Conservation (phyloP, 2,797 vertebrate genomes). For the Pipistrellus pygmaeus region DNA sequence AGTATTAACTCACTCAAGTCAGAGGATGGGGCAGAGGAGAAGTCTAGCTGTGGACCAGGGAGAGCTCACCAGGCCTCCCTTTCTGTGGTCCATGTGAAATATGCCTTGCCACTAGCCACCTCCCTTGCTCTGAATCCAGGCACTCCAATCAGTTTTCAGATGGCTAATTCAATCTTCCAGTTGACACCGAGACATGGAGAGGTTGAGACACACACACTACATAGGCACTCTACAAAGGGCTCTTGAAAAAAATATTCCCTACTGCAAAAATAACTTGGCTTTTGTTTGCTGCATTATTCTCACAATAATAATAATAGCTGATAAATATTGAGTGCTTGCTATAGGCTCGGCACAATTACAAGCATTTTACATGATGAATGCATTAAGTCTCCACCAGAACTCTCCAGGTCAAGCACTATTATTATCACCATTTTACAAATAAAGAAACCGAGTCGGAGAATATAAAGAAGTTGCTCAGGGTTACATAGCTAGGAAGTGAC, state of each 20-base stretch:
- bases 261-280: background rate
- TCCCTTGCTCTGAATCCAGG: background rate
- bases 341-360: background rate
- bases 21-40: background rate
- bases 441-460: background rate
- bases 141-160: background rate
- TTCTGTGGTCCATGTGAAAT: background rate
- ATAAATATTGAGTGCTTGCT: background rate
- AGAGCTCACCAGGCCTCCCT: background rate
- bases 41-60: background rate
- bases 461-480: background rate
- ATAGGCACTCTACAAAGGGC: background rate
- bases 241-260: background rate
- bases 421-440: conserved; percentile 10
- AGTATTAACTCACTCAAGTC: background rate
- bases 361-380: background rate
- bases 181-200: background rate
- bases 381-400: background rate
- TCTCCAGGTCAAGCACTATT: background rate
- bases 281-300: background rate
- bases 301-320: background rate
- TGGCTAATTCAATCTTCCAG: background rate
- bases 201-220: background rate
- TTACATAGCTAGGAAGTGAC: background rate
- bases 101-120: background rate